Evolutionary conservation across 2,113 vertebrate genomes (phyloP), one percentile per base, ranked within the genome.

Genomic region (Eretmochelys imbricata): DNA sequence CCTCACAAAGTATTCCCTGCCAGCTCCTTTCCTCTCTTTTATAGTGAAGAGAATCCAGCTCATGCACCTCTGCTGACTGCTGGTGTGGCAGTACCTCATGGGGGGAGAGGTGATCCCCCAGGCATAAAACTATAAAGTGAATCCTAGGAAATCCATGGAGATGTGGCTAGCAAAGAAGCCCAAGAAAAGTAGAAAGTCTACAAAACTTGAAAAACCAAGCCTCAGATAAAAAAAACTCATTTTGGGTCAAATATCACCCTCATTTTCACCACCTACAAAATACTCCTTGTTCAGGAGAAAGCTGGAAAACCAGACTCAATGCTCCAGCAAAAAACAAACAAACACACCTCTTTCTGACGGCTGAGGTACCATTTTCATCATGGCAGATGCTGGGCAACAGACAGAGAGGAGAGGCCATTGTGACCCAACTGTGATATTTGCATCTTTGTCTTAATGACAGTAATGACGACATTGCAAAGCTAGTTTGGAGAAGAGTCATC

Each of bases 391-490:
- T 9, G 57, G 13, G 3, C 3, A 46, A 90, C 59, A 57, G 10
- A 57, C 55, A 31, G 29, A 62, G 59, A 62, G 27, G 59, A 62
- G 35, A 81, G 25, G 46, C 9, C 13, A 5, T 4, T 80, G 65
- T 82, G 72, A 89, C 42, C 72, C 91, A 46, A 50, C 80, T 54
- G 72, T 6, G 69, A 90, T 59, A n/a, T 72, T 22, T 19, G 35
- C 59, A 14, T 13, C 59, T 62, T 20, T 55, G 38, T 6, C n/a
- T 87, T 35, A 0, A 1, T 72, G 81, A 27, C 53, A 79, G 75
- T 16, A 53, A 4, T 0, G 0, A 55, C 31, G 59, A 80, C 57
- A 8, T 1, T 22, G 31, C 76, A 83, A 85, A 84, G 69, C 50
- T 16, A 48, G 14, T 55, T 38, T 55, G 54, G 86, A 94, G 80